Evolutionary conservation across 1,140 invertebrate species (phyloP).

Genomic region (Cydia strobilella): DNA sequence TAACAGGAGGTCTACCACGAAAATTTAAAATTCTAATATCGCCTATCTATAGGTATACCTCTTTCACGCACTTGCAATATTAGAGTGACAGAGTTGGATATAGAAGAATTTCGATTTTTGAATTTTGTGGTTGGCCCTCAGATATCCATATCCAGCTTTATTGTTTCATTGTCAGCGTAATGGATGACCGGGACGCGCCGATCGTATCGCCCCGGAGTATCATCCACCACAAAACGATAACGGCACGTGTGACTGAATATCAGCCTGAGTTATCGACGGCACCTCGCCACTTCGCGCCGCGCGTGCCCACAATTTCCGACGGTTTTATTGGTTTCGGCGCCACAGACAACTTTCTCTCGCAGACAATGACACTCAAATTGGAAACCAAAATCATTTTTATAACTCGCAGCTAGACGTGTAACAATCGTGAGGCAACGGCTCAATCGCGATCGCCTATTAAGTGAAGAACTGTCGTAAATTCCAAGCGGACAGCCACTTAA

Average conservation of each 20-base stretch:
- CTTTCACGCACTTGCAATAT: background rate
- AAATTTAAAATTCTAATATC: background rate
- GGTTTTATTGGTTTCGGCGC: constrained; percentile 76
- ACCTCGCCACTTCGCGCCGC: constrained; percentile 43
- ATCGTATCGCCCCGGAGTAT: constrained; percentile 62
- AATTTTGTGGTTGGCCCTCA: constrained; percentile 50
- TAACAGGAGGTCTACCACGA: background rate
- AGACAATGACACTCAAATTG: constrained; percentile 75
- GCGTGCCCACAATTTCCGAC: constrained; percentile 58
- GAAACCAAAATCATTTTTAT: constrained; percentile 75
- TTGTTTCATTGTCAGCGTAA: constrained; percentile 70
- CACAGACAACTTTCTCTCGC: constrained; percentile 74
- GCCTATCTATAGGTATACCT: background rate
- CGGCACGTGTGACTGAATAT: constrained; percentile 52
- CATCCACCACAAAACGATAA: constrained; percentile 57
- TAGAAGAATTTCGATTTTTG: background rate
- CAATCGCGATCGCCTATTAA: constrained; percentile 58
- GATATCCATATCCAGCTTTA: constrained; percentile 69
- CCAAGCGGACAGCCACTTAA: constrained; percentile 66
- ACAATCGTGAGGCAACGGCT: constrained; percentile 54
- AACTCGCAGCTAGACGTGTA: constrained; percentile 49
- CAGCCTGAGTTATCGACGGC: constrained; percentile 54
- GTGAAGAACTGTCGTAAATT: constrained; percentile 67
- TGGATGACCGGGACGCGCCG: constrained; percentile 56
- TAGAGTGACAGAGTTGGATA: background rate